phyloP scores from a whole-genome alignment of 2,888 invertebrate species.

The Thereva unica region DNA sequence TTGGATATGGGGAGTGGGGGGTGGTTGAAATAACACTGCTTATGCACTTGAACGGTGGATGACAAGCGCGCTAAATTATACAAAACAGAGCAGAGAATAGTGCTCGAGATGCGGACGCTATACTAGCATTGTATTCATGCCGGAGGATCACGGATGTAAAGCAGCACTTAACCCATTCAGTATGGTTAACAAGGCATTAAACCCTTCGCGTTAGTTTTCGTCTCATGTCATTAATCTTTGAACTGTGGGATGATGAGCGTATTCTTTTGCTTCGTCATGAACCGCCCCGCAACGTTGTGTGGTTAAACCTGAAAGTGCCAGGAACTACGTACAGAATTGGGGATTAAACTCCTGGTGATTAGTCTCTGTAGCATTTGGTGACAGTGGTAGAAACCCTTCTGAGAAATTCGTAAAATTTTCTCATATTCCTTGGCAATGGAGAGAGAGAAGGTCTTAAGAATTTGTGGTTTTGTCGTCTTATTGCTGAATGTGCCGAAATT shows the following conservation, averaged over 20 bases:
- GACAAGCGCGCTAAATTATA: slow-evolving; percentile 30
- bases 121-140: slow-evolving; percentile 21
- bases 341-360: too few species aligned
- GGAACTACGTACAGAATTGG: too few species aligned
- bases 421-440: too few species aligned
- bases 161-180: slow-evolving; percentile 34
- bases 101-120: slow-evolving; percentile 7
- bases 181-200: slow-evolving; percentile 34
- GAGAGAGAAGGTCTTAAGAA: too few species aligned
- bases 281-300: background rate
- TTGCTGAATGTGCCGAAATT: too few species aligned
- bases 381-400: too few species aligned
- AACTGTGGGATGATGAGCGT: slow-evolving; percentile 8
- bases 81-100: slow-evolving; percentile 23
- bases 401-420: too few species aligned
- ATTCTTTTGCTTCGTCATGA: slow-evolving; percentile 3
- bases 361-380: too few species aligned
- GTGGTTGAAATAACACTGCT: slow-evolving; percentile 4
- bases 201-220: slow-evolving; percentile 26
- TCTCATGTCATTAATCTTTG: slow-evolving; percentile 33
- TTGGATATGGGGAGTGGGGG: background rate
- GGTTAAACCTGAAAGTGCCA: too few species aligned
- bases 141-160: slow-evolving; percentile 25
- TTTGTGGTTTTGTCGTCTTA: too few species aligned
- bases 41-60: slow-evolving; percentile 31